Evolutionary conservation across 2,113 vertebrate species (phyloP).

Genomic region (Nymphicus hollandicus): DNA sequence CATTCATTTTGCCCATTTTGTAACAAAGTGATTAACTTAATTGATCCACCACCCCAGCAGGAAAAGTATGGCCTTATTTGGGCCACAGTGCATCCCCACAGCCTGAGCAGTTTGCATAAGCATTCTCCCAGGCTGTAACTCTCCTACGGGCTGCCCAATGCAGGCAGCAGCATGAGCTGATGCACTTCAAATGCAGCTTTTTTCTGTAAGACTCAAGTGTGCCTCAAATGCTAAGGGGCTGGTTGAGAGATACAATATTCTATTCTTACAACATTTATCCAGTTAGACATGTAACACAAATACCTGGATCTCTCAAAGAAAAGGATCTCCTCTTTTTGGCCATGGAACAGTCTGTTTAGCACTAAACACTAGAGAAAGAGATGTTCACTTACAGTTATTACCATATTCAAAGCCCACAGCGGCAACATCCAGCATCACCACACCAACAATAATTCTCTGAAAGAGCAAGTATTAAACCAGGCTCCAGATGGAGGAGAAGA

Average conservation of each 20-base stretch:
- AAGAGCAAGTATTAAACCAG: background rate
- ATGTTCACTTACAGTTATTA: background rate
- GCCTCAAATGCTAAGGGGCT: background rate
- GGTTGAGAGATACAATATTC: background rate
- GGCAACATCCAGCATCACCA: background rate
- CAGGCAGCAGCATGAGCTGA: background rate
- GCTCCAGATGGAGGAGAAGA: background rate
- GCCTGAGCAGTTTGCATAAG: background rate
- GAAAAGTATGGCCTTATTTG: background rate
- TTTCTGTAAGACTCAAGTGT: background rate
- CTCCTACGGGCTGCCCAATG: background rate
- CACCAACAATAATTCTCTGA: accelerated
- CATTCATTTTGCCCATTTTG: background rate
- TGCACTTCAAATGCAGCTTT: background rate
- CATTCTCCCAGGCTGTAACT: background rate
- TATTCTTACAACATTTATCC: background rate
- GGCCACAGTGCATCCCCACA: background rate
- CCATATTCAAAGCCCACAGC: background rate
- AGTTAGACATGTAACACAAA: background rate
- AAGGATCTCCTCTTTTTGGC: background rate
- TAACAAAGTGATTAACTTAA: background rate
- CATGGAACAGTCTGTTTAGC: no score
- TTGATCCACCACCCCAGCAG: background rate
- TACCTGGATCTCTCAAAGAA: background rate
- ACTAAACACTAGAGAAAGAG: background rate